Evolutionary conservation across 2,888 invertebrate genomes (phyloP).

Genomic region (Colostygia pectinataria): DNA sequence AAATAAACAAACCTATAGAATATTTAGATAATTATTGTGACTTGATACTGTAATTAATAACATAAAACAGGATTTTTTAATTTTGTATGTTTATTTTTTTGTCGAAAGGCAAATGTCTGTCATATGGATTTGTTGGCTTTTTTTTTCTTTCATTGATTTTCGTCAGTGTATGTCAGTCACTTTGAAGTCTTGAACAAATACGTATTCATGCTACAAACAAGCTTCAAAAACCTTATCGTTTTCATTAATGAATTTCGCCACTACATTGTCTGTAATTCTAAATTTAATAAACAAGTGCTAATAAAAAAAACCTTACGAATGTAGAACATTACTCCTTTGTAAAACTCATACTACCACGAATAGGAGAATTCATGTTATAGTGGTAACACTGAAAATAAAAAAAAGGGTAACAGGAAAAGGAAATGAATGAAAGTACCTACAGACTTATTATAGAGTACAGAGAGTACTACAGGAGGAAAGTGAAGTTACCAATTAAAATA

Average conservation of each 20-base stretch:
- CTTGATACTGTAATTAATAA: constrained; percentile 29
- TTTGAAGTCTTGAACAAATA: no score
- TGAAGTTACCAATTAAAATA: no score
- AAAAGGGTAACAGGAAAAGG: neutral
- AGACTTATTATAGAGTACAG: no score
- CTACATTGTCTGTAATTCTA: no score
- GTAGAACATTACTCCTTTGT: neutral
- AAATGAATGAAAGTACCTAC: no score
- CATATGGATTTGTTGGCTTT: constrained; percentile 60
- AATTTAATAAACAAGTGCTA: no score
- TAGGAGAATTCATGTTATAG: neutral
- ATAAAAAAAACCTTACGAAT: neutral
- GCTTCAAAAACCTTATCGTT: no score
- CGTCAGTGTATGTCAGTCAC: neutral
- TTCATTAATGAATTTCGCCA: no score
- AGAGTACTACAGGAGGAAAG: no score
- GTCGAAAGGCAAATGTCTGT: constrained; percentile 65
- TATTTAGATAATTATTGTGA: constrained; percentile 39
- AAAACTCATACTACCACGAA: neutral
- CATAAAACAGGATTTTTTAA: constrained; percentile 61
- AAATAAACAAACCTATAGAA: constrained; percentile 33
- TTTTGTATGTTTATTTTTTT: constrained; percentile 76
- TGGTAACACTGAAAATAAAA: neutral
- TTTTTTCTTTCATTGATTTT: constrained; percentile 41
- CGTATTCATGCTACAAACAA: no score